Percentiles rank a stretch among this genome's conserved stretches.
phyloP scores from a whole-genome alignment of 2,888 invertebrate species.

The Nephrotoma appendiculata region DNA sequence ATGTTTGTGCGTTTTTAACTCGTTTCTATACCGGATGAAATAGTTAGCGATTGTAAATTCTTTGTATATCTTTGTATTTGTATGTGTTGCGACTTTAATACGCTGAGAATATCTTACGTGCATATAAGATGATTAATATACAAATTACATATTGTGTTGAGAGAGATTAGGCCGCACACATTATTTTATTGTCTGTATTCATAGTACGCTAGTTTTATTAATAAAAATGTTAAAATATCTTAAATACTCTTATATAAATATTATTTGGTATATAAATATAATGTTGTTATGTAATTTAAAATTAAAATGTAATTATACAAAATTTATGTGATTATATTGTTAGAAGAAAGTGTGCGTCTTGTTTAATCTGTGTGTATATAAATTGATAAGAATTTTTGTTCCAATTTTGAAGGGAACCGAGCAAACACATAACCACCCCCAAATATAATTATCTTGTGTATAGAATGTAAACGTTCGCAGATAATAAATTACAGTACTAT shows the following conservation, averaged over 20 bases:
- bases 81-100: no score
- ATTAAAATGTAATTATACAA: neutral
- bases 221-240: neutral
- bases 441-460: neutral
- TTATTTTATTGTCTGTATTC: neutral
- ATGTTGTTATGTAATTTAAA: neutral
- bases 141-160: neutral
- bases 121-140: no score
- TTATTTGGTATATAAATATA: neutral
- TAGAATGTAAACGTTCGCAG: no score
- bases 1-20: no score
- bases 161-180: neutral
- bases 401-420: neutral
- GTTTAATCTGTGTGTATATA: neutral
- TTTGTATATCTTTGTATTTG: neutral
- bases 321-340: neutral
- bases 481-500: no score
- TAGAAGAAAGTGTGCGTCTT: neutral
- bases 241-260: neutral
- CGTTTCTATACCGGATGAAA: neutral
- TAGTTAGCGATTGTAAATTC: neutral
- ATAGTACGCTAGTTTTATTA: neutral
- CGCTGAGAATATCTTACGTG: no score
- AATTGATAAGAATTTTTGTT: neutral
- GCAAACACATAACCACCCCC: neutral